Evolutionary conservation across 2,888 invertebrate genomes (phyloP).

Genomic region (Cerastis rubricosa): DNA sequence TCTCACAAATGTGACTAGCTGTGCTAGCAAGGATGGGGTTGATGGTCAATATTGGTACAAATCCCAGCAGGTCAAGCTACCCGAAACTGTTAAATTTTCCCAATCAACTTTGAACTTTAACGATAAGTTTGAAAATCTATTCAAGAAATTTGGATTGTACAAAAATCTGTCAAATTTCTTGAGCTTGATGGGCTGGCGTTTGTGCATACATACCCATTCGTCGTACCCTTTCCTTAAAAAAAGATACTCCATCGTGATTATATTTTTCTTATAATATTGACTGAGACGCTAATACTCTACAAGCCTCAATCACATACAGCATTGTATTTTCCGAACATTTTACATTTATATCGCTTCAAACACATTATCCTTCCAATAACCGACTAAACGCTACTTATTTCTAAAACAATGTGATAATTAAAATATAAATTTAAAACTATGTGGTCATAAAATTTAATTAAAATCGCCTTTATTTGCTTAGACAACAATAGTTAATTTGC

Average conservation of each 20-base stretch:
- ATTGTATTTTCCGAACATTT: neutral
- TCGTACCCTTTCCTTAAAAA: neutral
- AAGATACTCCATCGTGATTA: neutral
- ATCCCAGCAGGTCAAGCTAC: too few species aligned
- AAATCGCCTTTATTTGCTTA: neutral
- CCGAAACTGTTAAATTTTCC: too few species aligned
- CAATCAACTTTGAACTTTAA: too few species aligned
- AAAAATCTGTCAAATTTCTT: too few species aligned
- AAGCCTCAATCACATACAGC: neutral
- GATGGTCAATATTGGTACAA: too few species aligned
- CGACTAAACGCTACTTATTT: neutral
- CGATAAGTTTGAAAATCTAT: too few species aligned
- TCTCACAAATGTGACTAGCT: too few species aligned
- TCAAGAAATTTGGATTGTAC: too few species aligned
- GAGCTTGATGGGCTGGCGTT: too few species aligned
- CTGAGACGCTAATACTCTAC: neutral
- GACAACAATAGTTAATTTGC: constrained; percentile 14
- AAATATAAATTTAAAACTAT: neutral
- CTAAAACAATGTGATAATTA: neutral
- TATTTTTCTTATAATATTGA: neutral
- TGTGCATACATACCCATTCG: neutral
- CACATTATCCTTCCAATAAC: neutral
- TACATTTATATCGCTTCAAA: constrained; percentile 20
- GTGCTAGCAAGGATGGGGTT: too few species aligned
- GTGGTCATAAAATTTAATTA: neutral